A percentile compares a stretch with the other conserved stretches of the same genome.
These are phyloP conservation scores for Danionella cerebrum DNA, from an alignment of 2,113 vertebrate genomes.

Conservation along the genomic window DNA sequence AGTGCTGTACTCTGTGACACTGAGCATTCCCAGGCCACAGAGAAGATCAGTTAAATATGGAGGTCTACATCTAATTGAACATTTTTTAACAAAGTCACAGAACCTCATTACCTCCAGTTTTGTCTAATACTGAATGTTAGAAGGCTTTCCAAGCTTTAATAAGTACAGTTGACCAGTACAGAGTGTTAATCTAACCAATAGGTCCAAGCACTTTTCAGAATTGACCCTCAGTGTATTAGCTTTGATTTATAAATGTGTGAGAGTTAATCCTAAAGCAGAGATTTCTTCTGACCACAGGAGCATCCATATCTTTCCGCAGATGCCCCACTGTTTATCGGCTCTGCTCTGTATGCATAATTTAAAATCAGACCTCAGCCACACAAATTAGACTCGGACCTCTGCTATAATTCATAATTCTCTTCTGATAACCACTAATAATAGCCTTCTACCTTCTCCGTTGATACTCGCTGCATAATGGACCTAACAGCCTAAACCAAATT, in stretches of 20 bases:
- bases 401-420: constrained; percentile 38
- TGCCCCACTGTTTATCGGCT: constrained; percentile 29
- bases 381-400: constrained; percentile 17
- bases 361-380: constrained; percentile 30
- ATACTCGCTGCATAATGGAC: constrained; percentile 67
- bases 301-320: constrained; percentile 14
- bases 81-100: constrained; percentile 30
- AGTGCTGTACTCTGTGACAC: constrained; percentile 70
- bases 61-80: constrained; percentile 25
- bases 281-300: constrained; percentile 23
- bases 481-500: constrained; percentile 68
- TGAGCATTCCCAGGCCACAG: constrained; percentile 64
- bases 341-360: constrained; percentile 33
- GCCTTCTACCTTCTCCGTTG: constrained; percentile 54
- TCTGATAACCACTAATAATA: constrained; percentile 39
- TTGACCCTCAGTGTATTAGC: constrained; percentile 29
- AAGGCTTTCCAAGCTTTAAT: constrained; percentile 20
- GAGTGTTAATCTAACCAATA: too few species aligned
- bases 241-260: constrained; percentile 5
- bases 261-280: constrained; percentile 14
- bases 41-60: not conserved
- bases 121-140: too few species aligned
- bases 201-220: constrained; percentile 29
- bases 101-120: constrained; percentile 34
- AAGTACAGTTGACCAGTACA: not conserved